Conservation (phyloP, 2,113 vertebrate genomes). For the Mellivora capensis region DNA sequence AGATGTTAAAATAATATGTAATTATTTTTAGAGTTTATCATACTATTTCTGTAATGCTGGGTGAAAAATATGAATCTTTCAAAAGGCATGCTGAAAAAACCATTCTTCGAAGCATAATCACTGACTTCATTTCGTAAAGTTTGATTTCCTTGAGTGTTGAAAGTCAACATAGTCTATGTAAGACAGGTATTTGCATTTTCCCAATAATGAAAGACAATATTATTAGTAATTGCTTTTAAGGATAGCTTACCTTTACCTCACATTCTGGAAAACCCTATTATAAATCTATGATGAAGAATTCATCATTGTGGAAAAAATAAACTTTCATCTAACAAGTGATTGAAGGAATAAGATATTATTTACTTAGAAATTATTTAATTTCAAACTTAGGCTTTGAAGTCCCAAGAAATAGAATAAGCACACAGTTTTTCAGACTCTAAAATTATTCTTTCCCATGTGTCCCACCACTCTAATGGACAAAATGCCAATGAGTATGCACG, state of each 20-base stretch:
- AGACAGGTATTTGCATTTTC: neutral
- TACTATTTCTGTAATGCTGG: neutral
- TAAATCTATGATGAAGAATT: neutral
- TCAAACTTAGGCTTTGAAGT: neutral
- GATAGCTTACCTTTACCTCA: neutral
- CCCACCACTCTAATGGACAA: neutral
- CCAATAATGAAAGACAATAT: neutral
- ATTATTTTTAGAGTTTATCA: constrained; percentile 14
- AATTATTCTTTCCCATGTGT: neutral
- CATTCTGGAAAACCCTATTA: neutral
- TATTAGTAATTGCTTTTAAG: neutral
- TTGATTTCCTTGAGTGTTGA: neutral
- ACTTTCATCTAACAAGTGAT: neutral
- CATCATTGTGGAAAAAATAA: neutral
- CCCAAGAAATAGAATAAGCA: neutral
- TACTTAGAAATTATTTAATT: neutral
- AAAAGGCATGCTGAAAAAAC: neutral
- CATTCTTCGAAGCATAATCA: neutral
- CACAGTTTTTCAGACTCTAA: neutral
- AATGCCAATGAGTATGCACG: neutral
- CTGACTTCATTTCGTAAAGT: neutral
- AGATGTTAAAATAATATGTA: neutral
- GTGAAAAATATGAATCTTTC: neutral
- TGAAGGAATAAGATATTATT: neutral
- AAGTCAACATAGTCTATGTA: neutral